These are phyloP conservation scores for Tyto alba DNA, from an alignment of 2,113 vertebrate genomes.

Conservation along the genomic window DNA sequence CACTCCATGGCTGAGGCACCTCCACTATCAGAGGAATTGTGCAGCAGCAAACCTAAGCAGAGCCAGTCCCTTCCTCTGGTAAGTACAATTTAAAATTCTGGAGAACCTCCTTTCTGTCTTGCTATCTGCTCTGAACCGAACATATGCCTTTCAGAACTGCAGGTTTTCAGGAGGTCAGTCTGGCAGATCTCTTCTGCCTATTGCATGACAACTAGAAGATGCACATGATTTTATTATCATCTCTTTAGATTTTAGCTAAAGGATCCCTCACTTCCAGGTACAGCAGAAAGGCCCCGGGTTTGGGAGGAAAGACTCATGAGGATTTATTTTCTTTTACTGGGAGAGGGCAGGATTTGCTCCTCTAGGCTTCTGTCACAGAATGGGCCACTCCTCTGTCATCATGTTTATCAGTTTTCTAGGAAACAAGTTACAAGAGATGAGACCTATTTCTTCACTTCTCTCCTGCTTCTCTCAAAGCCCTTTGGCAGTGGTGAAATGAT, in stretches of 20 bases:
- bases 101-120: background rate
- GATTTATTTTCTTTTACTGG: background rate
- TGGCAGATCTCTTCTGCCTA: background rate
- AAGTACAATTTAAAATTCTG: background rate
- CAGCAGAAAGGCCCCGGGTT: background rate
- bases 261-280: background rate
- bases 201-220: background rate
- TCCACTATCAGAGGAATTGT: background rate
- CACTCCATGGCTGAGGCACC: background rate
- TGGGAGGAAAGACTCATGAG: background rate
- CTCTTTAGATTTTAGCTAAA: background rate
- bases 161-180: background rate
- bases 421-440: background rate
- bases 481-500: background rate
- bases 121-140: background rate
- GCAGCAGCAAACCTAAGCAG: background rate
- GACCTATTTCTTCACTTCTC: background rate
- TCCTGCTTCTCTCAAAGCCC: background rate
- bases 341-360: background rate
- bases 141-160: background rate
- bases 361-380: background rate
- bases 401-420: background rate
- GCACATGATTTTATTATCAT: background rate
- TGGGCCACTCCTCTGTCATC: background rate
- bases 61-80: background rate